Evolutionary conservation across 2,797 vertebrate genomes (phyloP), one percentile per base, ranked within the genome.

Genomic region (Dendrocincla fuliginosa): DNA sequence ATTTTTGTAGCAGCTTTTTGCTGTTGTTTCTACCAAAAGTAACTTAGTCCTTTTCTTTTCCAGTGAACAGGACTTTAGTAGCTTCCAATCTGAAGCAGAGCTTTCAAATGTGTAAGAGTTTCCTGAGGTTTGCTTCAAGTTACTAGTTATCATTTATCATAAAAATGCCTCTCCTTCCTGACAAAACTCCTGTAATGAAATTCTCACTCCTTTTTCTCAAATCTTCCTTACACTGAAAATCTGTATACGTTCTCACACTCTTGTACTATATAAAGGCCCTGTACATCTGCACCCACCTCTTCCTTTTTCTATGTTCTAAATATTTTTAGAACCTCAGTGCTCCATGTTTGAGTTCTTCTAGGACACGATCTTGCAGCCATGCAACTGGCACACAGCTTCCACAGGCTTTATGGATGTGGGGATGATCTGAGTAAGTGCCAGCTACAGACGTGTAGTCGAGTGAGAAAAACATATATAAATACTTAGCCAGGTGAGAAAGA

Each of bases 121-220:
- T 96, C 79, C 69, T 41, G 59, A 97, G 75, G 85, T 79, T 80
- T 84, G 65, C 86, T 89, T 67, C 60, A 87, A 95, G 92, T 95
- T 92, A 89, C 84, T 90, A 44, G 76, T 86, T 92, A 71, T 46
- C 64, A 50, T 83, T 94, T 95, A 77, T 88, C 25, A 3, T 55
- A 80, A 93, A 84, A 80, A 90, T 87, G 79, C 78, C 37, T 96
- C 85, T 95, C 70, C 82, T 84, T 89, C 93, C 83, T 96, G 94
- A 96, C 96, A 93, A 90, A 97, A 96, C 87, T 96, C 94, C 96
- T 97, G 94, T 94, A 97, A 96, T 92, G 93, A 97, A 95, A 95
- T 96, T 96, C 91, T 96, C 68, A 59, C 96, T 96, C 73, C 92
- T 96, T 75, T 94, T 96, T 97, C 95, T 97, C 95, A 94, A 84